Evolutionary conservation across 2,113 vertebrate species (phyloP).

Genomic region (Apteryx owenii): DNA sequence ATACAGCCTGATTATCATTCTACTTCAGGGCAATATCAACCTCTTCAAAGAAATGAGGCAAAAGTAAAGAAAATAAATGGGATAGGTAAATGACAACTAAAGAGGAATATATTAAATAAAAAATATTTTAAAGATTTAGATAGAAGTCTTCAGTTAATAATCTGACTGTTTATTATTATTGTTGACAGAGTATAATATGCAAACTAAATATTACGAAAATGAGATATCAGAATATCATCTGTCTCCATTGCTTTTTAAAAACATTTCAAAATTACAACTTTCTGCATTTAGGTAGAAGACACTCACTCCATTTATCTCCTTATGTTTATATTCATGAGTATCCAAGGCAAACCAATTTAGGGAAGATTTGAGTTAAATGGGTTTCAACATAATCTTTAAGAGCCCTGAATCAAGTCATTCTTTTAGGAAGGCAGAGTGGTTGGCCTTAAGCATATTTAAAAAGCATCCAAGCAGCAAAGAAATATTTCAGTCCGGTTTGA

Average conservation of each 20-base stretch:
- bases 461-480: background rate
- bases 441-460: background rate
- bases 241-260: background rate
- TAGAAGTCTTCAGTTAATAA: background rate
- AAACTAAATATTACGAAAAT: background rate
- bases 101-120: background rate
- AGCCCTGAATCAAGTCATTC: background rate
- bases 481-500: background rate
- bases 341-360: background rate
- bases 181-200: background rate
- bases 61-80: background rate
- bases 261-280: background rate
- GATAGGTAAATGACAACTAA: background rate
- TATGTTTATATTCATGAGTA: slow-evolving; percentile 16
- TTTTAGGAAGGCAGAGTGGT: background rate
- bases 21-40: background rate
- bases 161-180: background rate
- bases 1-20: background rate
- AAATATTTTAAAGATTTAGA: background rate
- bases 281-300: background rate
- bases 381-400: background rate
- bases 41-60: background rate
- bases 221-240: background rate
- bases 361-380: background rate
- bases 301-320: background rate